Evolutionary conservation across 2,797 vertebrate species (phyloP).

Genomic region (Gila robusta): DNA sequence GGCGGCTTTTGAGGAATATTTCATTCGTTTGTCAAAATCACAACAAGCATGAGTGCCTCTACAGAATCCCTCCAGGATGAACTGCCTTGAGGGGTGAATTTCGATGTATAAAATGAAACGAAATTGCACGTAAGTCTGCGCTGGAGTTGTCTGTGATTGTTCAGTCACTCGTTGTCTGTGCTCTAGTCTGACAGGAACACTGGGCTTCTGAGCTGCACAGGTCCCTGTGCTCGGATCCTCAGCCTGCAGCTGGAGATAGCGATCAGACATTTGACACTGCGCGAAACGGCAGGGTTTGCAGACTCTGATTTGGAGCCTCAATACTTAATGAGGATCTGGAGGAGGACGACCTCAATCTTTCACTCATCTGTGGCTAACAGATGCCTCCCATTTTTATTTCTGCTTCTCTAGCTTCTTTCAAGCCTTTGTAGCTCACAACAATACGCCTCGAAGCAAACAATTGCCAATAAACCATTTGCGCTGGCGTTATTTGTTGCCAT

Average conservation of each 20-base stretch:
- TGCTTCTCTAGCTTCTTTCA: slow-evolving; percentile 46
- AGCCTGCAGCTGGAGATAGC: slow-evolving; percentile 44
- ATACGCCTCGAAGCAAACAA: background rate
- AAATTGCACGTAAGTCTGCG: background rate
- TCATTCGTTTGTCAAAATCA: slow-evolving; percentile 28
- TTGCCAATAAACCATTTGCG: slow-evolving; percentile 40
- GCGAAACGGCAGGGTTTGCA: slow-evolving; percentile 60
- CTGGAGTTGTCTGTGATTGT: slow-evolving; percentile 25
- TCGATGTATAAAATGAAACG: slow-evolving; percentile 33
- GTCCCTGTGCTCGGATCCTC: slow-evolving; percentile 33
- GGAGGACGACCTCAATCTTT: slow-evolving; percentile 76
- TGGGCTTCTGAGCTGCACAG: slow-evolving; percentile 22
- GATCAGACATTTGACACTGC: slow-evolving; percentile 65
- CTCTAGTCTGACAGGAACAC: slow-evolving; percentile 30
- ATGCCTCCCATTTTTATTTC: slow-evolving; percentile 62
- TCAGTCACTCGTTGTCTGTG: slow-evolving; percentile 37
- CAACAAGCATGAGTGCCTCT: slow-evolving; percentile 8
- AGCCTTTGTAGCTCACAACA: slow-evolving; percentile 41
- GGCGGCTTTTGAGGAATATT: slow-evolving; percentile 4
- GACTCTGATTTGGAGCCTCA: slow-evolving; percentile 65
- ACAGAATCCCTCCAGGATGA: slow-evolving; percentile 20
- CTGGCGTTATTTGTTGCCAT: slow-evolving; percentile 42
- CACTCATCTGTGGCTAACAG: slow-evolving; percentile 64
- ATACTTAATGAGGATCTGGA: slow-evolving; percentile 66
- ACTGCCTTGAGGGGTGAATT: slow-evolving; percentile 33